These are phyloP conservation scores for Platorchestia sp. DNA, from an alignment of 1,140 invertebrate genomes.

Conservation along the genomic window DNA sequence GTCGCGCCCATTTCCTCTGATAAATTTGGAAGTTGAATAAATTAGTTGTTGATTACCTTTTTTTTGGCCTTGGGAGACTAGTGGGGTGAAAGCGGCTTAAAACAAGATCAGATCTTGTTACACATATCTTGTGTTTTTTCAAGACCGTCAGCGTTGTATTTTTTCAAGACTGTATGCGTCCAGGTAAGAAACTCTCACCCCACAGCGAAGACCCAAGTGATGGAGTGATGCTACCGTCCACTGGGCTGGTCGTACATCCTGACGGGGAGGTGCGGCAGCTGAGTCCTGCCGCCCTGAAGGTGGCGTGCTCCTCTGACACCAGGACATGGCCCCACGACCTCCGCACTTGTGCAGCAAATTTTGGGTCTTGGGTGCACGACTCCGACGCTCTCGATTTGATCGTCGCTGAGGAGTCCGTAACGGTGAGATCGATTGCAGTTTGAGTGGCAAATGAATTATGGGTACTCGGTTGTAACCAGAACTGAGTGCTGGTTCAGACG, in stretches of 20 bases:
- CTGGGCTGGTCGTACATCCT: slow-evolving; percentile 42
- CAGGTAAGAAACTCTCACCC: not conserved
- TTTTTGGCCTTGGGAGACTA: no score
- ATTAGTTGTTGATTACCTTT: no score
- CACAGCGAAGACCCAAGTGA: not conserved
- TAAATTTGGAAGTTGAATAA: no score
- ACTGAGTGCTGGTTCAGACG: not conserved
- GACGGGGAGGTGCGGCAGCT: slow-evolving; percentile 57
- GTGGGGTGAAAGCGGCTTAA: no score
- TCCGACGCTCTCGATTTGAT: slow-evolving; percentile 59
- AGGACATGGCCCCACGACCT: slow-evolving; percentile 59
- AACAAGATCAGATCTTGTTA: no score
- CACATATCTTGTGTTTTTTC: no score
- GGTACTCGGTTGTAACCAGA: not conserved
- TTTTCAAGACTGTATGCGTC: no score
- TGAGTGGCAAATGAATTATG: not conserved
- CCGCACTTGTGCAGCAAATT: slow-evolving; percentile 58
- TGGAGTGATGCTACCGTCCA: not conserved
- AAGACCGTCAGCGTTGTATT: no score
- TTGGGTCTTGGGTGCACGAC: slow-evolving; percentile 63
- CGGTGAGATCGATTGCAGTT: slow-evolving; percentile 50
- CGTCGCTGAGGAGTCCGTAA: slow-evolving; percentile 50
- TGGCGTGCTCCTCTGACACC: slow-evolving; percentile 56
- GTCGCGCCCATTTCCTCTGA: no score
- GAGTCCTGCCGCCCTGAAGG: slow-evolving; percentile 56